Evolutionary conservation across 2,888 invertebrate species (phyloP), one percentile per base, ranked within the genome.

Genomic region (Syrphus vitripennis): DNA sequence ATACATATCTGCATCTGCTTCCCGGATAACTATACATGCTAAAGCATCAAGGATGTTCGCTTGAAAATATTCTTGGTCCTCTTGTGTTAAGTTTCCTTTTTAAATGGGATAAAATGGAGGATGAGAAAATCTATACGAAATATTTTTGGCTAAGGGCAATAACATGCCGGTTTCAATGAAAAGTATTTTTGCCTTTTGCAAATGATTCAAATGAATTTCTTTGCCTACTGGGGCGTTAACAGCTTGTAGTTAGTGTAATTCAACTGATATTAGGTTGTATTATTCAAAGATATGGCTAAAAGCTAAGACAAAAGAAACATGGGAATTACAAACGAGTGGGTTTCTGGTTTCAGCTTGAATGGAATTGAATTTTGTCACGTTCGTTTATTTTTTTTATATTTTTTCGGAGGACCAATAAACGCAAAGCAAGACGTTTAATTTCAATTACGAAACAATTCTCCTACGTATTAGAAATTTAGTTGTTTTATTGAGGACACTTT

Each of bases 201-300:
- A 71, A 71, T 82, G 37, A 57, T 65, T 40, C 55, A 26, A 45
- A 65, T 63, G 63, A 71, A 65, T 71, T 77, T 53, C 16, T 45
- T 4, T 53, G 31, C 48, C 40, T 42, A 31, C n/a, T 24, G 14
- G 26, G 19, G 42, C 40, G 57, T 29, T 31, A 55, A 63, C 57
- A 40, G 63, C 14, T 50, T 40, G 75, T 55, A 65, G 31, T 65
- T 45, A 48, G 19, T 48, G 67, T 34, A 69, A 76, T 76, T 59
- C 48, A n/a, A 42, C 21, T 65, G 19, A 10, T 55, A 78, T 78
- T 42, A 65, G 24, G 53, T 24, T 63, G 55, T 65, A 14, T 69
- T 37, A 31, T 55, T 37, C 75, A 40, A 24, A 42, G 40, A 40
- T 16, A 61, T 26, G 16, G 24, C 31, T 40, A 10, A 31, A n/a